phyloP scores from a whole-genome alignment of 2,113 vertebrate species.

The Pterocles burchelli region DNA sequence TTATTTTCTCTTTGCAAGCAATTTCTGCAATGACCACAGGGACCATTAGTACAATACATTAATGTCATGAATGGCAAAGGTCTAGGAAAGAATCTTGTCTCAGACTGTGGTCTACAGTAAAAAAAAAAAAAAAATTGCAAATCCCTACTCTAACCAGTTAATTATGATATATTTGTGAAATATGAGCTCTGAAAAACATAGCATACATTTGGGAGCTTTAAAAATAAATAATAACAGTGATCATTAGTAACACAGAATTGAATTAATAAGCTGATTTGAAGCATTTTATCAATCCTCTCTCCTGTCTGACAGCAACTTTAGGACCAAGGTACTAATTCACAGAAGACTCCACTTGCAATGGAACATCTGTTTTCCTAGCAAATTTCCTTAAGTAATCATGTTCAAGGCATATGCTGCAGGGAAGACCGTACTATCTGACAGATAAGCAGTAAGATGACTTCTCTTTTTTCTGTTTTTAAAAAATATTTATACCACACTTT shows the following conservation, averaged over 20 bases:
- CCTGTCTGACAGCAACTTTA: background rate
- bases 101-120: background rate
- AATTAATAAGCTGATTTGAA: background rate
- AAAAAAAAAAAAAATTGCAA: background rate
- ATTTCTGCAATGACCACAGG: background rate
- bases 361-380: background rate
- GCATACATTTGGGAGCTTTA: background rate
- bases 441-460: background rate
- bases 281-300: background rate
- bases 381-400: background rate
- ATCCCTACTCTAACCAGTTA: background rate
- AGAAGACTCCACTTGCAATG: background rate
- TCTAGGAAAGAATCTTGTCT: background rate
- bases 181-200: background rate
- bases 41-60: background rate
- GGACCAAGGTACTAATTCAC: background rate
- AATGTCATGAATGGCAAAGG: background rate
- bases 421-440: background rate
- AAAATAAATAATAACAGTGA: background rate
- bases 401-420: background rate
- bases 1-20: background rate
- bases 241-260: background rate
- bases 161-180: background rate
- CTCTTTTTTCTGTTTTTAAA: background rate
- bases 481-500: background rate